Percentiles rank a stretch among this genome's conserved stretches.
Conservation (phyloP, 1,140 invertebrate species). For the Hermatobates lingyangjiaoensis region DNA sequence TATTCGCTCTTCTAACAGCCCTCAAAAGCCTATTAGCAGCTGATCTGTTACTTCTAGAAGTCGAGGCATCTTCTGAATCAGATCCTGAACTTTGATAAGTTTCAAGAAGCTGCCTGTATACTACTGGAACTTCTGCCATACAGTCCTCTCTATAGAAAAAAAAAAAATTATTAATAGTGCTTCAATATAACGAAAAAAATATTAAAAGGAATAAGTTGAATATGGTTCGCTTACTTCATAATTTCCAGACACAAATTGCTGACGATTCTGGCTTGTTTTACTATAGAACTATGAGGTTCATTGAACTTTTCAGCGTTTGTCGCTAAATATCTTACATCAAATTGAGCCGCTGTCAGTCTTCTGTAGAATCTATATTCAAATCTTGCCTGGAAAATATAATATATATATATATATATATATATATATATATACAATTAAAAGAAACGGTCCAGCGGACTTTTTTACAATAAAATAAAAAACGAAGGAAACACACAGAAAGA, state of each 20-base stretch:
- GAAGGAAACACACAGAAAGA: too few species aligned
- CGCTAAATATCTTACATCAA: slow-evolving; percentile 82
- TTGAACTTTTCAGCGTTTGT: slow-evolving; percentile 89
- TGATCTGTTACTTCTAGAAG: slow-evolving; percentile 11
- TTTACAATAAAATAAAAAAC: too few species aligned
- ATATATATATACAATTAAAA: too few species aligned
- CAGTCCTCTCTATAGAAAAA: slow-evolving; percentile 23
- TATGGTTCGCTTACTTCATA: slow-evolving; percentile 45
- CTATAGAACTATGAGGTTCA: slow-evolving; percentile 67
- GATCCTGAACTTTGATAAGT: slow-evolving; percentile 50
- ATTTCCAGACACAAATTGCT: slow-evolving; percentile 74
- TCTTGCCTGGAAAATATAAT: slow-evolving; percentile 33
- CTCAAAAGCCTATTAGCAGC: slow-evolving; percentile 5
- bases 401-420: slow-evolving; percentile 69
- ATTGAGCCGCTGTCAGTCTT: slow-evolving; percentile 74
- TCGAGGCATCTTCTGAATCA: slow-evolving; percentile 27
- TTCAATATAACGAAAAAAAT: too few species aligned
- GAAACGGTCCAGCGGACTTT: too few species aligned
- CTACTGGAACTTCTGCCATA: slow-evolving; percentile 54
- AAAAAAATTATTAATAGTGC: too few species aligned
- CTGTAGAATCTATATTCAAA: slow-evolving; percentile 86
- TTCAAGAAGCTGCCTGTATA: slow-evolving; percentile 64
- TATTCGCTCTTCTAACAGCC: slow-evolving; percentile 10
- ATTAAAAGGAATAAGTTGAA: too few species aligned
- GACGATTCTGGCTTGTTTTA: slow-evolving; percentile 74